phyloP scores from a whole-genome alignment of 1,140 invertebrate genomes.

The Leucophenga varia region DNA sequence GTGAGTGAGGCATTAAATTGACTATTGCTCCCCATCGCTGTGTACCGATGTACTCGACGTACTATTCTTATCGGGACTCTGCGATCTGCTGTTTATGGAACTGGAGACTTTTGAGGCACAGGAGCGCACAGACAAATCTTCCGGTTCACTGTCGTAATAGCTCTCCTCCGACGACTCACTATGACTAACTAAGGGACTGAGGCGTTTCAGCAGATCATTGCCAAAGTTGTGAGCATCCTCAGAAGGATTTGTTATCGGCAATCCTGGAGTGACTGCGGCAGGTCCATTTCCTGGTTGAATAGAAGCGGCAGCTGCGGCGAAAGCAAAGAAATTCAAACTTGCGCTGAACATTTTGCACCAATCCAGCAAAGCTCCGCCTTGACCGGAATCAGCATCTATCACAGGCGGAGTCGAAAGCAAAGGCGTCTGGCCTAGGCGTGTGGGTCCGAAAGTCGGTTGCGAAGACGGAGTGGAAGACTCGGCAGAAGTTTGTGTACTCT shows the following conservation, averaged over 20 bases:
- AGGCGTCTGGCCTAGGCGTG: conserved; percentile 16
- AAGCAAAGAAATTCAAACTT: conserved; percentile 46
- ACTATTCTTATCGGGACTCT: conserved; percentile 39
- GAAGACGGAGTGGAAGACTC: conserved; percentile 9
- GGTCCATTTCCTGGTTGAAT: conserved; percentile 26
- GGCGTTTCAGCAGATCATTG: conserved; percentile 55
- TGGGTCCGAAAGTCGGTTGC: conserved; percentile 18
- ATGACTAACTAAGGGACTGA: conserved; percentile 44
- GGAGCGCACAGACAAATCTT: conserved; percentile 51
- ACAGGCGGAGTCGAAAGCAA: conserved; percentile 26
- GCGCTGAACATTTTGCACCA: conserved; percentile 73
- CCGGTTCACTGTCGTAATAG: conserved; percentile 47
- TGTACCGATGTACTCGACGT: conserved; percentile 22
- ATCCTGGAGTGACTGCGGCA: conserved; percentile 7
- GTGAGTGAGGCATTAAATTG: conserved; percentile 4
- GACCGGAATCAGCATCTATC: conserved; percentile 44
- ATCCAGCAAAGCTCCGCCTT: conserved; percentile 61
- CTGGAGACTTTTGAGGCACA: conserved; percentile 39
- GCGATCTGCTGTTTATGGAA: conserved; percentile 36
- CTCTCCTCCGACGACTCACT: conserved; percentile 47
- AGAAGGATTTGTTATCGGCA: conserved; percentile 9
- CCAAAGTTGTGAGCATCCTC: conserved; percentile 61
- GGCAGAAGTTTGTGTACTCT: conserved; percentile 4
- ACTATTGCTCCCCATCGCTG: conserved; percentile 41
- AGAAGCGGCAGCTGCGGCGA: conserved; percentile 40